Percentiles rank a stretch among this genome's conserved stretches.
Evolutionary conservation across 2,888 invertebrate genomes (phyloP).

Genomic region (Phragmatobia fuliginosa): DNA sequence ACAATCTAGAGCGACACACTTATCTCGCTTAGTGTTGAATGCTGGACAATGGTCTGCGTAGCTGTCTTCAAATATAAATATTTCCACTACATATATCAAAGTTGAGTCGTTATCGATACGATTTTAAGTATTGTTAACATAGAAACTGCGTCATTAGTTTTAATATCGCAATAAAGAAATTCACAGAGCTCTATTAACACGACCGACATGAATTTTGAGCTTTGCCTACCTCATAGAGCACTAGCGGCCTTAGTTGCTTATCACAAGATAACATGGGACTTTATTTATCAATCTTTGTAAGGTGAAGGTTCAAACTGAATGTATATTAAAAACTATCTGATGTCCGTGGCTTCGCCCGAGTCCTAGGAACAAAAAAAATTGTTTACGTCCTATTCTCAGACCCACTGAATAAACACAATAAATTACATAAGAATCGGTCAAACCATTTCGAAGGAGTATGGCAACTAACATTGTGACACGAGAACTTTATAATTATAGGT

Average conservation of each 20-base stretch:
- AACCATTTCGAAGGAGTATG: no score
- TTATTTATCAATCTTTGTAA: not conserved
- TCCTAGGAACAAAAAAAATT: no score
- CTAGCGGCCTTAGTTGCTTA: not conserved
- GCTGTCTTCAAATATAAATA: constrained; percentile 42
- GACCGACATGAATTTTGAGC: not conserved
- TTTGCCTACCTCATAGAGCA: not conserved
- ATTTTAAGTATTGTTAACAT: not conserved
- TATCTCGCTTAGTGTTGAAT: constrained; percentile 54
- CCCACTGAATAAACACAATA: no score
- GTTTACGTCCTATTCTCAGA: no score
- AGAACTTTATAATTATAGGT: no score
- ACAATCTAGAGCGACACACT: constrained; percentile 74
- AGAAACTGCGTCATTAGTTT: not conserved
- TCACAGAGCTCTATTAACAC: not conserved
- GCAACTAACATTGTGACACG: no score
- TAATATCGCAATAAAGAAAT: not conserved
- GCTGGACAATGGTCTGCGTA: constrained; percentile 57
- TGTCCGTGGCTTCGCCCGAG: no score
- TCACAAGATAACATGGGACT: not conserved
- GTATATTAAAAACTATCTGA: no score
- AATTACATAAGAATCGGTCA: no score
- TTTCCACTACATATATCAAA: constrained; percentile 14
- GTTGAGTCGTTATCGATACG: not conserved
- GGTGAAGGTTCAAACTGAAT: not conserved